These are phyloP conservation scores for Nothura maculosa DNA, from an alignment of 2,797 vertebrate species.

Conservation along the genomic window DNA sequence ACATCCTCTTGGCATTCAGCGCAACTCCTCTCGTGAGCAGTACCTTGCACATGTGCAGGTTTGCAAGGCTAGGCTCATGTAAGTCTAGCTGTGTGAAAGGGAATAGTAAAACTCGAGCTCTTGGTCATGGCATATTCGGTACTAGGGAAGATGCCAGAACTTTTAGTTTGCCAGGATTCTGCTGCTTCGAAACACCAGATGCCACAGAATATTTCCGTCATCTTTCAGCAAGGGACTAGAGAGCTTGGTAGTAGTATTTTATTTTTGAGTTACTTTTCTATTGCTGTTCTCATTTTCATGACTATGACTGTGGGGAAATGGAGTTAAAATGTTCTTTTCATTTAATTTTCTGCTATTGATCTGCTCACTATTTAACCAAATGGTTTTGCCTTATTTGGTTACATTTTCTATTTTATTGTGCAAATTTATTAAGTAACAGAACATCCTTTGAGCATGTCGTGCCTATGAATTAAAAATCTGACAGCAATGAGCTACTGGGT, in stretches of 20 bases:
- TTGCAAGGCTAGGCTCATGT: not conserved
- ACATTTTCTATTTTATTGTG: not conserved
- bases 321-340: not conserved
- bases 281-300: not conserved
- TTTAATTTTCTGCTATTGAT: constrained; percentile 5
- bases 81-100: not conserved
- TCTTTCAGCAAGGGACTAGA: not conserved
- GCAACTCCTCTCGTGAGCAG: not conserved
- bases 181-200: not conserved
- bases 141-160: not conserved
- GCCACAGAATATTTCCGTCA: not conserved
- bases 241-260: not conserved
- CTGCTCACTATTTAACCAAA: not conserved
- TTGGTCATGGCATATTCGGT: not conserved
- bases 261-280: not conserved
- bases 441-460: not conserved
- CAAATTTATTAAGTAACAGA: not conserved
- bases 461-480: constrained; percentile 20
- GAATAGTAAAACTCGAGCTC: not conserved
- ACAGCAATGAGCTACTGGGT: not conserved
- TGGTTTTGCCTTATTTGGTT: not conserved
- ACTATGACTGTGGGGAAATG: not conserved
- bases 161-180: not conserved
- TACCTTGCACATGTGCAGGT: accelerated
- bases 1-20: not conserved